These are phyloP conservation scores for Cliona cf. orientalis DNA, from an alignment of 37 sponge, comb jelly and placozoan genomes.

Conservation along the genomic window DNA sequence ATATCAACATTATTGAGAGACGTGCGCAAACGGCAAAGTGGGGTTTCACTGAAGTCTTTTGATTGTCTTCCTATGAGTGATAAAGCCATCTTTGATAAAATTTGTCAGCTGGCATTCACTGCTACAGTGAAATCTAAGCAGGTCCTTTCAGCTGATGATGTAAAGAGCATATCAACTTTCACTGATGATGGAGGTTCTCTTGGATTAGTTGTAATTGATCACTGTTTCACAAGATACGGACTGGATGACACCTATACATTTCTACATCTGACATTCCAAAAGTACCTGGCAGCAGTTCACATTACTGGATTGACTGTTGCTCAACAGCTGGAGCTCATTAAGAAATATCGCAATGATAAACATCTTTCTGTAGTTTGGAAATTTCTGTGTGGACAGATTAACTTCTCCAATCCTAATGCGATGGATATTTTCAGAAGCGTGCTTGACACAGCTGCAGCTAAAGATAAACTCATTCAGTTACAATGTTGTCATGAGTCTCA, in stretches of 20 bases:
- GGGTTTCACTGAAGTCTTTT: too few relatives aligned
- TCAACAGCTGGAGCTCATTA: slow-evolving; percentile 1
- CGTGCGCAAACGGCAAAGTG: neutral
- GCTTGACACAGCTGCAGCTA: too few relatives aligned
- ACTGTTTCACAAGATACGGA: neutral
- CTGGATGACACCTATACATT: slow-evolving; percentile 3
- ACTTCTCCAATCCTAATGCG: too few relatives aligned
- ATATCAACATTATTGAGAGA: neutral
- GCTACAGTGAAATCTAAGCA: slow-evolving; percentile 1
- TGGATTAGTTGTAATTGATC: slow-evolving; percentile 4
- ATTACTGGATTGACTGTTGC: neutral
- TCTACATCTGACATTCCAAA: slow-evolving; percentile 29
- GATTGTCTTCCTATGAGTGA: neutral
- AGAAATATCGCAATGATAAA: neutral
- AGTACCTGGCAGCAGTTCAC: slow-evolving; percentile 33
- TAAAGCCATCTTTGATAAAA: neutral
- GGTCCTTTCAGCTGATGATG: neutral
- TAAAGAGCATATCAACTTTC: too few relatives aligned
- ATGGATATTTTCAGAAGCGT: too few relatives aligned
- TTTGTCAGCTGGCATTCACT: slow-evolving; percentile 16
- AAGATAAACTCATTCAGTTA: too few relatives aligned
- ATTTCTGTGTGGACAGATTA: slow-evolving; percentile 45
- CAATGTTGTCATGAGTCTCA: too few relatives aligned
- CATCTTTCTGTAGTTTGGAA: slow-evolving; percentile 32
- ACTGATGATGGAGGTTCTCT: slow-evolving; percentile 6